A percentile compares a stretch with the other conserved stretches of the same genome.
phyloP scores from a whole-genome alignment of 2,113 vertebrate species.

The Oriolus oriolus region DNA sequence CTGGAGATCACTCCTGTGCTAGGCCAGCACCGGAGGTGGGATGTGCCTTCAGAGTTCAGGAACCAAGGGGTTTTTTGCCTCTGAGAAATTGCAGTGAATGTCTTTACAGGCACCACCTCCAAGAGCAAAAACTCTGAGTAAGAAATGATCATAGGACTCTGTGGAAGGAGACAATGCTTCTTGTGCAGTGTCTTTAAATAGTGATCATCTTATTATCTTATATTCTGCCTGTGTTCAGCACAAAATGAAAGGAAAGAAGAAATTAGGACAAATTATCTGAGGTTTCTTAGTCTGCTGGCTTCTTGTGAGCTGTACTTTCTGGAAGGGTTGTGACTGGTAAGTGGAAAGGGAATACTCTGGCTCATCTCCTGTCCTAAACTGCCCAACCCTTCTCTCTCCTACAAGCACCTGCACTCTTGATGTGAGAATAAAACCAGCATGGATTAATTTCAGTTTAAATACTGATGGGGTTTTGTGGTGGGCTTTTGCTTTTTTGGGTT shows the following conservation, averaged over 20 bases:
- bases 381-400: background rate
- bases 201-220: background rate
- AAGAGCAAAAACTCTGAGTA: background rate
- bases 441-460: background rate
- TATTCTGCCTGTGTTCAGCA: background rate
- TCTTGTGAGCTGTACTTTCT: background rate
- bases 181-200: background rate
- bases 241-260: background rate
- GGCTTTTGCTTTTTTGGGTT: background rate
- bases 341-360: background rate
- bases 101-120: background rate
- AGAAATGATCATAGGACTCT: background rate
- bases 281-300: background rate
- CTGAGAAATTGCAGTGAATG: background rate
- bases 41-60: background rate
- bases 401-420: background rate
- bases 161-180: background rate
- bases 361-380: background rate
- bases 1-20: background rate
- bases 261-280: background rate
- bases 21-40: background rate
- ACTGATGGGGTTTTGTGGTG: background rate
- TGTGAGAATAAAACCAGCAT: background rate
- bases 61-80: background rate
- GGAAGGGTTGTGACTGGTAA: background rate